Conservation (phyloP, 1,140 invertebrate genomes). For the Lordiphosa mommai region DNA sequence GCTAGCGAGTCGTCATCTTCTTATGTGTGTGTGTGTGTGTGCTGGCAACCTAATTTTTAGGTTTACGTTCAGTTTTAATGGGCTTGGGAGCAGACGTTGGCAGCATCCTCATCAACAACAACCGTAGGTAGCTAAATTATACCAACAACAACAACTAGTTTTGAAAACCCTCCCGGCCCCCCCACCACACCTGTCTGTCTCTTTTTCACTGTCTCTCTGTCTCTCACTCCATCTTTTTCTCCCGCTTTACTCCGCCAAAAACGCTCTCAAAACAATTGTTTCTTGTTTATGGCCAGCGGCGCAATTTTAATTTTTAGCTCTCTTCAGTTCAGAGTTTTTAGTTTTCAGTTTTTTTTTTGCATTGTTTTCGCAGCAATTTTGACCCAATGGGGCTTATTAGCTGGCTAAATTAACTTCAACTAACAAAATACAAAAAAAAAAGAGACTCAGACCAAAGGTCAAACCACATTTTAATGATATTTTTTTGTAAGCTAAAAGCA, state of each 20-base stretch:
- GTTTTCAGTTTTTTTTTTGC: constrained; percentile 15
- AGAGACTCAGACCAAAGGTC: constrained; percentile 3
- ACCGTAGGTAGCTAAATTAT: constrained; percentile 48
- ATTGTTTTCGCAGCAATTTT: background rate
- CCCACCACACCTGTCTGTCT: background rate
- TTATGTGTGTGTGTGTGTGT: constrained; percentile 18
- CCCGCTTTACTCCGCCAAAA: constrained; percentile 25
- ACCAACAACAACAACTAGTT: constrained; percentile 43
- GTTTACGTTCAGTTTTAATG: constrained; percentile 66
- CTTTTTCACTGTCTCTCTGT: background rate
- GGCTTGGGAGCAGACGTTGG: constrained; percentile 31
- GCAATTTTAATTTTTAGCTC: constrained; percentile 63
- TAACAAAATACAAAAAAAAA: background rate
- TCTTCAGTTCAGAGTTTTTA: constrained; percentile 19
- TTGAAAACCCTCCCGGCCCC: constrained; percentile 11
- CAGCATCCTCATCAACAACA: constrained; percentile 45
- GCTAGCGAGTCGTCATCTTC: constrained; percentile 9
- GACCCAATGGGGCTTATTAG: constrained; percentile 26
- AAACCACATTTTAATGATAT: no score
- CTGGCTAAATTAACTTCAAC: background rate
- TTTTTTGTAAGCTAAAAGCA: no score
- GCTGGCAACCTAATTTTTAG: constrained; percentile 65
- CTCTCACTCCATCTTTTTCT: background rate
- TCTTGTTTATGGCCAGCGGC: constrained; percentile 57
- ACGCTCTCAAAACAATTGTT: constrained; percentile 59